Conservation (phyloP, 2,113 vertebrate species). For the Megaceryle maxima region DNA sequence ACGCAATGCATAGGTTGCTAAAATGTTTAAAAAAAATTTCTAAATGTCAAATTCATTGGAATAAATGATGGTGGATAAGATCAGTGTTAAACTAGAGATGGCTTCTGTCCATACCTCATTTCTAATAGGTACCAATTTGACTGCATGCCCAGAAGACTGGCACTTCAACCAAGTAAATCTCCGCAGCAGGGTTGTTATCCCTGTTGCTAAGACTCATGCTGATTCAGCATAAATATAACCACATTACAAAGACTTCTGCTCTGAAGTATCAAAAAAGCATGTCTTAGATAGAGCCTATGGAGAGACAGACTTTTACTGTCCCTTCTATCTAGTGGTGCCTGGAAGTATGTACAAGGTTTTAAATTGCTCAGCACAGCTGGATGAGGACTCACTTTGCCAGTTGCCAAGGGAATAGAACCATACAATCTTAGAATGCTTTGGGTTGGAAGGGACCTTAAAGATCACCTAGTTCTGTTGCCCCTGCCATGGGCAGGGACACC, state of each 20-base stretch:
- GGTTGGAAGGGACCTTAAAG: not conserved
- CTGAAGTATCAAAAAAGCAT: not conserved
- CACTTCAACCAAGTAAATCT: not conserved
- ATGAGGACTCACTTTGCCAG: accelerated
- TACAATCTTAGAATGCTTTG: not conserved
- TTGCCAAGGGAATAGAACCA: not conserved
- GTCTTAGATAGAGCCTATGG: not conserved
- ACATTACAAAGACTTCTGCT: not conserved
- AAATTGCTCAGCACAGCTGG: not conserved
- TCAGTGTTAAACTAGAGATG: not conserved
- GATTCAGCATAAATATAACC: not conserved
- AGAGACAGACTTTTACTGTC: not conserved
- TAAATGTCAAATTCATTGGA: not conserved
- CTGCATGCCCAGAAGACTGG: not conserved
- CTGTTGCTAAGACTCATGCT: not conserved
- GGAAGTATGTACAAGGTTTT: accelerated
- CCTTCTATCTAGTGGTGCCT: not conserved
- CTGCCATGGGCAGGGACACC: not conserved
- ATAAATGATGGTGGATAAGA: not conserved
- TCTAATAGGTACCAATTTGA: not conserved
- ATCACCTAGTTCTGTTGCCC: not conserved
- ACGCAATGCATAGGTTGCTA: not conserved
- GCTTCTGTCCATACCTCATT: not conserved
- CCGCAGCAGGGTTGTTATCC: not conserved
- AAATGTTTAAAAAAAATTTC: not conserved